A percentile compares a stretch with the other conserved stretches of the same genome.
Conservation (phyloP, 2,113 vertebrate species). For the Chlorodrepanis virens region DNA sequence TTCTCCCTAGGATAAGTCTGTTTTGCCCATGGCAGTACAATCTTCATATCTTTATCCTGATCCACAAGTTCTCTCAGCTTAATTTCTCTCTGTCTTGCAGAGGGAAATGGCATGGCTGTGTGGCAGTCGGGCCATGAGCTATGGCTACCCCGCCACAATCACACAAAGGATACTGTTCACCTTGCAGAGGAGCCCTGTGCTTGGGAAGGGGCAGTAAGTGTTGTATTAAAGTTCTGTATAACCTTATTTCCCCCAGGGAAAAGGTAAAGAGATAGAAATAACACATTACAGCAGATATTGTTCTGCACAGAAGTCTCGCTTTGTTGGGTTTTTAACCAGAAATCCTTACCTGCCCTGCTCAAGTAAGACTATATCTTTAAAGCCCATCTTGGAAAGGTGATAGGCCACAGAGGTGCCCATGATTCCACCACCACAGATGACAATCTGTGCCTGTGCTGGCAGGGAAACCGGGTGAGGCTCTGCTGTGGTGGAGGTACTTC, state of each 20-base stretch:
- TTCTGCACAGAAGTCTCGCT: fast-evolving
- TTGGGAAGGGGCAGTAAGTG: background rate
- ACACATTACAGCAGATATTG: background rate
- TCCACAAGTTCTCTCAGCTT: background rate
- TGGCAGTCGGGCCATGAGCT: background rate
- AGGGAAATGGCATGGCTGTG: background rate
- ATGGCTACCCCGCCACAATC: no score
- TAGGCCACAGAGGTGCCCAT: conserved; percentile 94
- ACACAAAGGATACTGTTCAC: background rate
- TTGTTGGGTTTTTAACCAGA: background rate
- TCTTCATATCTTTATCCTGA: background rate
- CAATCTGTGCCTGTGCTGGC: conserved; percentile 86
- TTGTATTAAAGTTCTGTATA: fast-evolving
- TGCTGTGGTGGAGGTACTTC: conserved; percentile 33
- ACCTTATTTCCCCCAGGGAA: background rate
- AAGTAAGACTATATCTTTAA: conserved; percentile 90
- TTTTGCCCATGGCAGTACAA: background rate
- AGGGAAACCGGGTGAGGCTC: conserved; percentile 69
- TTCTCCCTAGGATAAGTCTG: background rate
- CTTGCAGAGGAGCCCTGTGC: background rate
- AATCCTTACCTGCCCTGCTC: conserved; percentile 93
- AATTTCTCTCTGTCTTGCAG: background rate
- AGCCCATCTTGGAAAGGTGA: conserved; percentile 93
- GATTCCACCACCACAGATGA: conserved; percentile 95
- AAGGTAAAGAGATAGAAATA: background rate